Conservation (phyloP, 2,797 vertebrate genomes). For the Yasuhikotakia modesta region DNA sequence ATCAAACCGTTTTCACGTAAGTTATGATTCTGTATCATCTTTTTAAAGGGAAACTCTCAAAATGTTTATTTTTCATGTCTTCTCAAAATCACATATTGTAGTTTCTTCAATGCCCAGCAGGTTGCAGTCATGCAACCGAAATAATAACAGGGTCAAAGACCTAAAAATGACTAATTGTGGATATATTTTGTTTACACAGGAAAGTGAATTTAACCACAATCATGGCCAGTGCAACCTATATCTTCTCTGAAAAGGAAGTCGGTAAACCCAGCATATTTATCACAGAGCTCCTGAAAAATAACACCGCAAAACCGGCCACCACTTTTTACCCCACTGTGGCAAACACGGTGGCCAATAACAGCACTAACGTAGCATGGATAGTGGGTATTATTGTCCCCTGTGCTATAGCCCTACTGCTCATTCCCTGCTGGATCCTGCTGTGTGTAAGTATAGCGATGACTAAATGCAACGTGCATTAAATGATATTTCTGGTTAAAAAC, state of each 20-base stretch:
- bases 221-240: background rate
- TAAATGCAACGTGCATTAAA: background rate
- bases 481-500: background rate
- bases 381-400: conserved; percentile 61
- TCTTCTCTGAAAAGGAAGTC: background rate
- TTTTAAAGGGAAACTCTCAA: background rate
- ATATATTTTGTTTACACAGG: background rate
- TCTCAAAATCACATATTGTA: too few relatives aligned
- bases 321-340: background rate
- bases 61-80: too few relatives aligned
- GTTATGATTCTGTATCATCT: background rate
- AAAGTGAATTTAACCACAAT: background rate
- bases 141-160: too few relatives aligned
- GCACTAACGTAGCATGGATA: conserved; percentile 46
- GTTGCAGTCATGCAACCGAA: too few relatives aligned
- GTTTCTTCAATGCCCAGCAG: too few relatives aligned
- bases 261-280: accelerated
- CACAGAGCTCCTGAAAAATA: background rate
- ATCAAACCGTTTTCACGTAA: conserved; percentile 23
- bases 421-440: conserved; percentile 59
- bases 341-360: background rate
- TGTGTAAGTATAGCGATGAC: conserved; percentile 56
- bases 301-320: background rate
- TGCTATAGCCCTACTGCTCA: conserved; percentile 51
- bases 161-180: too few relatives aligned